phyloP scores from a whole-genome alignment of 2,797 vertebrate species.

The Rhabdophis nuchalis region DNA sequence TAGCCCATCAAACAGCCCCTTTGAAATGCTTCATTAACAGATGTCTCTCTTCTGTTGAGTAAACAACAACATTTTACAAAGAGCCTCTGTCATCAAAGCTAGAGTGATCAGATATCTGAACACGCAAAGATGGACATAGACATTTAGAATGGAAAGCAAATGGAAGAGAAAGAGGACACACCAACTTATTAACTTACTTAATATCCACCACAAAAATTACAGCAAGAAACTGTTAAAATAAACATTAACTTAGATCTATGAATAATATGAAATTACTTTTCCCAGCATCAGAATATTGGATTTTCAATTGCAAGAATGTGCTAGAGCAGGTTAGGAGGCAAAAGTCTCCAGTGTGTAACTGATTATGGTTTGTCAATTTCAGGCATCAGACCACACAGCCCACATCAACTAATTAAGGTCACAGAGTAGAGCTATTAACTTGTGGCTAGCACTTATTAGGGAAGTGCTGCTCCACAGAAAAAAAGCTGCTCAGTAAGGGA shows the following conservation, averaged over 20 bases:
- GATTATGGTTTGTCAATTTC: not conserved
- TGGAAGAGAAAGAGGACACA: not conserved
- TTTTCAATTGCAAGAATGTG: not conserved
- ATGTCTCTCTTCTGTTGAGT: not conserved
- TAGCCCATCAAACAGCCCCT: not conserved
- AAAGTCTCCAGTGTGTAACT: not conserved
- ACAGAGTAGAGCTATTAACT: not conserved
- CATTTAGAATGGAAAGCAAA: not conserved
- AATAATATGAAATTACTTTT: not conserved
- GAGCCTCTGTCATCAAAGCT: not conserved
- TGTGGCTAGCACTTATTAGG: not conserved
- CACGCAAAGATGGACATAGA: not conserved
- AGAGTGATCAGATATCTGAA: not conserved
- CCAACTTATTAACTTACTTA: not conserved
- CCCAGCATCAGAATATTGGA: not conserved
- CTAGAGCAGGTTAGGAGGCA: not conserved
- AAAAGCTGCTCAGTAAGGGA: not conserved
- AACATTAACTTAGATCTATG: not conserved
- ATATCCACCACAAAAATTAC: not conserved
- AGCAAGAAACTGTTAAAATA: not conserved
- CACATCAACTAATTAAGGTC: not conserved
- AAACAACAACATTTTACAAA: not conserved
- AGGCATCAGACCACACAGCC: not conserved
- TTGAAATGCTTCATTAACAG: not conserved
- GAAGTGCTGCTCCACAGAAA: not conserved